phyloP scores from a whole-genome alignment of 2,888 invertebrate species.

The Dione juno region DNA sequence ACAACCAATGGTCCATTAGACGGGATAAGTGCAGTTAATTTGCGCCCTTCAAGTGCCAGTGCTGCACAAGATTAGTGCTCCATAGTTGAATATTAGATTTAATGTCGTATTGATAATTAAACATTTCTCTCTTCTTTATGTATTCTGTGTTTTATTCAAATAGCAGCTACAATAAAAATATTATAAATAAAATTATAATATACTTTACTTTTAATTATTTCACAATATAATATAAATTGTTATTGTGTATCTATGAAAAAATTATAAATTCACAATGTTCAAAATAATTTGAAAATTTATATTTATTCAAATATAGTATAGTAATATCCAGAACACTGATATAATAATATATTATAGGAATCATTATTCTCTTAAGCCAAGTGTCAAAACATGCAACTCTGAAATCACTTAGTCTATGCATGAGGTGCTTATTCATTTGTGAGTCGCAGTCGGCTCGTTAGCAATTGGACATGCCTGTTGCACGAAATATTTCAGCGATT shows the following conservation, averaged over 20 bases:
- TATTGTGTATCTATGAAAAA: no score
- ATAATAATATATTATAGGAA: background rate
- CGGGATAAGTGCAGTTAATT: slow-evolving; percentile 79
- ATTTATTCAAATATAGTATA: no score
- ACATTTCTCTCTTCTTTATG: background rate
- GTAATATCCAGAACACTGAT: background rate
- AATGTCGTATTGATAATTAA: slow-evolving; percentile 9
- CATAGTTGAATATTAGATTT: slow-evolving; percentile 49
- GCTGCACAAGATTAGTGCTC: slow-evolving; percentile 53
- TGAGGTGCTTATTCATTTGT: slow-evolving; percentile 81
- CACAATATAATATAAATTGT: background rate
- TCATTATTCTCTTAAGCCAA: background rate
- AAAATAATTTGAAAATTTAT: no score
- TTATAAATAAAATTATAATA: no score
- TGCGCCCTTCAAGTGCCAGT: slow-evolving; percentile 62
- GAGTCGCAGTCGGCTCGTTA: slow-evolving; percentile 81
- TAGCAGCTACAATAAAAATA: no score
- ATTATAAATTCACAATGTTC: no score
- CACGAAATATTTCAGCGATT: slow-evolving; percentile 84
- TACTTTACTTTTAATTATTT: background rate
- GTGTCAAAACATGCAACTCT: slow-evolving; percentile 16
- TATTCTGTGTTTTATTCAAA: background rate
- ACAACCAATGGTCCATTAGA: slow-evolving; percentile 67
- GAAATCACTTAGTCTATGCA: slow-evolving; percentile 66
- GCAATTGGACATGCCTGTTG: slow-evolving; percentile 83